Evolutionary conservation across 1,140 invertebrate species (phyloP).

Genomic region (Papilio helenus): DNA sequence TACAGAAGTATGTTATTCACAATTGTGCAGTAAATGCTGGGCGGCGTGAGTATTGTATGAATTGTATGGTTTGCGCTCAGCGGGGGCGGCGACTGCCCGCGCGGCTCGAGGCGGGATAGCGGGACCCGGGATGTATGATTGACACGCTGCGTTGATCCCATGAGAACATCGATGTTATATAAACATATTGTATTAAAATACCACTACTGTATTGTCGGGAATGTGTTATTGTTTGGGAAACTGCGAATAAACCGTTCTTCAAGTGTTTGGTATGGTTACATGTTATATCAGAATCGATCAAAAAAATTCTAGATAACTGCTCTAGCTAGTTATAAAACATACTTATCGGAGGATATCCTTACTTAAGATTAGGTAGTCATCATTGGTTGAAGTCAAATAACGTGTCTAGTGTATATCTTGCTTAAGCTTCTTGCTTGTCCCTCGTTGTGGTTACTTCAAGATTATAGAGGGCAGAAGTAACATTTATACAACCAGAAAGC

Average conservation of each 20-base stretch:
- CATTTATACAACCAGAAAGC: too few species aligned
- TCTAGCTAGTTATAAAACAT: too few species aligned
- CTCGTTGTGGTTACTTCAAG: too few species aligned
- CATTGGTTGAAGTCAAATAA: too few species aligned
- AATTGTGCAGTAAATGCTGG: background rate
- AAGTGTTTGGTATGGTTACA: background rate
- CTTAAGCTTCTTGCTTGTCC: too few species aligned
- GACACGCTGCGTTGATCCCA: background rate
- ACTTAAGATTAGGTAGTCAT: too few species aligned
- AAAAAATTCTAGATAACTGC: too few species aligned
- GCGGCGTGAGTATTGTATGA: background rate
- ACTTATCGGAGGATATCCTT: too few species aligned
- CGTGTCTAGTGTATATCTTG: too few species aligned
- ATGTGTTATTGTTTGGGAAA: background rate
- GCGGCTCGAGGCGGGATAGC: background rate
- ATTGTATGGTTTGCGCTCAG: background rate
- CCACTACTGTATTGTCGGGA: background rate
- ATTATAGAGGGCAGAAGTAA: too few species aligned
- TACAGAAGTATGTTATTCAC: slow-evolving; percentile 1
- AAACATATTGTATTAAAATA: background rate
- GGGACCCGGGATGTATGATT: background rate
- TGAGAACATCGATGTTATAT: background rate
- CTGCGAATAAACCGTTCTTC: background rate
- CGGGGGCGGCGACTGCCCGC: background rate
- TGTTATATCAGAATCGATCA: too few species aligned